Conservation (phyloP, 2,797 vertebrate species). For the Sebastes iracundus region DNA sequence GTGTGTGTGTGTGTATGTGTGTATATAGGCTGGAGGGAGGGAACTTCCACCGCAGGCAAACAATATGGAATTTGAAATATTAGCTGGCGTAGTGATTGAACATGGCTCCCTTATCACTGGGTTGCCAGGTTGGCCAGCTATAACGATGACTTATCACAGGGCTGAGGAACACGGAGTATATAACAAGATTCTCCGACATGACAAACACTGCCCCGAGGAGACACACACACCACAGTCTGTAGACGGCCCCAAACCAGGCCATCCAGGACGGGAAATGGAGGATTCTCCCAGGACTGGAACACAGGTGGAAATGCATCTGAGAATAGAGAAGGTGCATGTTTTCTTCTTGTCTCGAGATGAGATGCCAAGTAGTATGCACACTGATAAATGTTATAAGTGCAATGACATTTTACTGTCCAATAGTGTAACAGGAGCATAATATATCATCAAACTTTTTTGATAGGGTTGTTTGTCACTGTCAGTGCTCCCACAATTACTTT, state of each 20-base stretch:
- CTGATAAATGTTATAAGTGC: slow-evolving; percentile 41
- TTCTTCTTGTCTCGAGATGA: slow-evolving; percentile 26
- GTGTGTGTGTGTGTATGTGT: slow-evolving; percentile 25
- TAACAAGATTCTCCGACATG: slow-evolving; percentile 85
- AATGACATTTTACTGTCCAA: slow-evolving; percentile 48
- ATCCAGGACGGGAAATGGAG: slow-evolving; percentile 67
- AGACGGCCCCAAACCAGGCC: slow-evolving; percentile 74
- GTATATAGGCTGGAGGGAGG: slow-evolving; percentile 56
- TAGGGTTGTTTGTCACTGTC: slow-evolving; percentile 40
- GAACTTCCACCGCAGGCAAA: slow-evolving; percentile 79
- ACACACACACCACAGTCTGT: slow-evolving; percentile 59
- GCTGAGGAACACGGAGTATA: slow-evolving; percentile 83
- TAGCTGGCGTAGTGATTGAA: slow-evolving; percentile 84
- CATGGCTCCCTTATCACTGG: slow-evolving; percentile 85
- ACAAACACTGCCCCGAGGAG: slow-evolving; percentile 85
- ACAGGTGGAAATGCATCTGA: slow-evolving; percentile 73
- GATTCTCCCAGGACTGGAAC: slow-evolving; percentile 81
- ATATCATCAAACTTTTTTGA: slow-evolving; percentile 39
- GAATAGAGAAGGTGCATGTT: slow-evolving; percentile 37
- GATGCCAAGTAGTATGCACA: slow-evolving; percentile 34
- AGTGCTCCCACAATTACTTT: slow-evolving; percentile 29
- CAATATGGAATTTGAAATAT: slow-evolving; percentile 88
- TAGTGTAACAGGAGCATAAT: slow-evolving; percentile 41
- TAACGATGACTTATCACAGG: slow-evolving; percentile 87
- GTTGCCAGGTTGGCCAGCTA: slow-evolving; percentile 85